Conservation (phyloP, 53 echinoderm and acorn worm species). For the Luidia sarsii region DNA sequence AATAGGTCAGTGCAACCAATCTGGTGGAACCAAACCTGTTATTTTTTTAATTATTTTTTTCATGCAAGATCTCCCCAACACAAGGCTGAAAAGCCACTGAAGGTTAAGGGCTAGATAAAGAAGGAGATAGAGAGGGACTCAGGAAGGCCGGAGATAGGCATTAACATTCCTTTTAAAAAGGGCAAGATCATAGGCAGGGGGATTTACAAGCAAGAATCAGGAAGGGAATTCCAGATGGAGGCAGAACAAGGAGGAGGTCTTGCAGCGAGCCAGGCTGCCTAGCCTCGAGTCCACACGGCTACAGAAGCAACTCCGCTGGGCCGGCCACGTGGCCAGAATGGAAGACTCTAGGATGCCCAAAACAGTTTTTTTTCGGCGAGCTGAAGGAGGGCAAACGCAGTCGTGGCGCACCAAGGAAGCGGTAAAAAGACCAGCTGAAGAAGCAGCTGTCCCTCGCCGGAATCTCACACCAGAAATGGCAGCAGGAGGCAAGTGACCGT, state of each 20-base stretch:
- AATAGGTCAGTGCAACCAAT: no score
- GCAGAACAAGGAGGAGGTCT: conserved; percentile 14
- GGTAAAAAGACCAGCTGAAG: conserved; percentile 21
- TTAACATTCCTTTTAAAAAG: no score
- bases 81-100: no score
- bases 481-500: not conserved
- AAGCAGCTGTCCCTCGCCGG: conserved; percentile 1
- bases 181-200: no score
- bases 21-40: no score
- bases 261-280: not conserved
- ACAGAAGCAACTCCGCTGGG: conserved; percentile 14
- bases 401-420: not conserved
- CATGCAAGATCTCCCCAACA: no score
- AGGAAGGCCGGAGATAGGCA: no score
- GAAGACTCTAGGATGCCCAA: not conserved
- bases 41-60: no score
- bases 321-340: not conserved
- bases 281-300: not conserved
- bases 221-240: no score
- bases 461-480: not conserved
- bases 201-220: no score
- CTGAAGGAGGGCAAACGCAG: not conserved
- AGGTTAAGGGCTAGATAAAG: no score
- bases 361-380: conserved; percentile 13
- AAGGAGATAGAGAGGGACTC: no score